Evolutionary conservation across 1,140 invertebrate genomes (phyloP).

Genomic region (Saccostrea echinata): DNA sequence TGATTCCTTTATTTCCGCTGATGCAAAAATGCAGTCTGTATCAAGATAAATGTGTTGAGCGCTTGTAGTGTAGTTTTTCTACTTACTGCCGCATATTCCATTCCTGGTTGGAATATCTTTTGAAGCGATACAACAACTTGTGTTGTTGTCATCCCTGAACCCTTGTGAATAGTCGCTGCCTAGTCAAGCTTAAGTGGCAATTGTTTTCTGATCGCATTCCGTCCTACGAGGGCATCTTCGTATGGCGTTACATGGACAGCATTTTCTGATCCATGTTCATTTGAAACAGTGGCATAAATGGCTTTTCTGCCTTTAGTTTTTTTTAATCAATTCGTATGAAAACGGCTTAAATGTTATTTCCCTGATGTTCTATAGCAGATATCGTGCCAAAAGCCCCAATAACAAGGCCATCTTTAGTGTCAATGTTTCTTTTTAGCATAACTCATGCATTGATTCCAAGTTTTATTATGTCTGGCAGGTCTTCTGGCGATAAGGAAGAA

Average conservation of each 20-base stretch:
- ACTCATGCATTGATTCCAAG: slow-evolving; percentile 22
- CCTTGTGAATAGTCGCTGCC: slow-evolving; percentile 57
- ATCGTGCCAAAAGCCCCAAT: slow-evolving; percentile 49
- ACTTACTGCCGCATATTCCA: slow-evolving; percentile 54
- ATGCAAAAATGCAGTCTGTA: not conserved
- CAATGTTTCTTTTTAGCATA: slow-evolving; percentile 40
- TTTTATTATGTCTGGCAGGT: not conserved
- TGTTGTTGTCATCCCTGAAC: slow-evolving; percentile 49
- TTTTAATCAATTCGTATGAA: slow-evolving; percentile 53
- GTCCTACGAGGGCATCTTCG: not conserved
- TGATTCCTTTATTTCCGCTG: not conserved
- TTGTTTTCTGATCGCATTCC: slow-evolving; percentile 25
- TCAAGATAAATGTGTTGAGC: slow-evolving; percentile 21
- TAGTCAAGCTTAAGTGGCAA: slow-evolving; percentile 47
- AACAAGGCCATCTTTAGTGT: slow-evolving; percentile 45
- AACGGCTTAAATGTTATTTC: not conserved
- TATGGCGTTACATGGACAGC: not conserved
- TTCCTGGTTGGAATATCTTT: slow-evolving; percentile 43
- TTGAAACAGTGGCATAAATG: not conserved
- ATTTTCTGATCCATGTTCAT: not conserved
- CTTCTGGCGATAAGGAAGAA: slow-evolving; percentile 8
- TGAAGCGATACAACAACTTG: slow-evolving; percentile 46
- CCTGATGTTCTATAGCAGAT: not conserved
- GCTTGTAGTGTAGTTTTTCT: slow-evolving; percentile 38
- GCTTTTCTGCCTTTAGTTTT: not conserved